Base-by-base conservation (phyloP, 1,140 invertebrate species). In the Hydropsyche tenuis region DNA sequence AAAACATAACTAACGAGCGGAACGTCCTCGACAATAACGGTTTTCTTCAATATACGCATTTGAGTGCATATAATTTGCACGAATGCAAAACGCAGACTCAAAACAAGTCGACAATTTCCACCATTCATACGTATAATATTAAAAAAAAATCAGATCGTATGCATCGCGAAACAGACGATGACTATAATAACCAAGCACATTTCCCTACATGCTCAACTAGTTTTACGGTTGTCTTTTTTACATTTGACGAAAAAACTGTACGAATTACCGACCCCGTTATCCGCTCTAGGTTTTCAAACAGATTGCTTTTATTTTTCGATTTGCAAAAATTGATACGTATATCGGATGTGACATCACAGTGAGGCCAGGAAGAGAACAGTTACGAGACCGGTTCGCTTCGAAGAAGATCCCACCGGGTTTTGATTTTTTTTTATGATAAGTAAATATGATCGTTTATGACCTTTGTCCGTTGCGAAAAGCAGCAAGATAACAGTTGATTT, bases 361-460 rank as follows among this genome's bases (percentile, higher is more conserved):
- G 45, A 37, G 25, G 65, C n/a, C 65, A 43, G 65, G 65, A 68
- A 68, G 65, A 68, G 23, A 43, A 68, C 65, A 68, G 65, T 68
- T 68, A 46, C 5, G 45, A 68, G 18, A 68, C 65, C 45, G 45
- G 65, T 68, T 68, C 45, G 42, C 16, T 7, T 9, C 23, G 56
- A 45, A 65, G 63, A 65, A 42, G 63, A 65, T 65, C 63, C 30
- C 63, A 65, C 63, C 20, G 20, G 14, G 45, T 48, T 16, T 27
- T 22, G 16, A 23, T 65, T 65, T 60, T 56, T 60, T 60, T 60
- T 12, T 11, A 60, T 14, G 22, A 60, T 25, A 60, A 22, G 56
- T 53, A 20, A 53, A 53, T 60, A 22, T 60, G 20, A 60, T 22
- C 56, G 22, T 27, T 65, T 65, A 65, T 45, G 30, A 65, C 63